These are phyloP conservation scores for Hirtodrosophila trivittata DNA, from an alignment of 2,888 invertebrate species.

Conservation along the genomic window DNA sequence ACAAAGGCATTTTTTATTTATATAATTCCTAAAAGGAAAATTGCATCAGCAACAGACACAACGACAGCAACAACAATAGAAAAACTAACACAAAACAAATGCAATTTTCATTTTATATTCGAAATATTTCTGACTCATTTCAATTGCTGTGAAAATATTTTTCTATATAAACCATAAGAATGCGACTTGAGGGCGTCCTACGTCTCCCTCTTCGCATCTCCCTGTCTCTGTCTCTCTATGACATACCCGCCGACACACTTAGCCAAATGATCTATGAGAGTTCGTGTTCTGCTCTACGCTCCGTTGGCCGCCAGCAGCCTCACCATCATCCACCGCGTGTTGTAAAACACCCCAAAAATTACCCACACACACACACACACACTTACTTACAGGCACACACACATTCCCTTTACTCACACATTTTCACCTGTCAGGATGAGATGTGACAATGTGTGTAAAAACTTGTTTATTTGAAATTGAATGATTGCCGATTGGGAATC, in stretches of 20 bases:
- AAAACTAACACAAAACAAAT: conserved; percentile 21
- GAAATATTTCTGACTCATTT: conserved; percentile 29
- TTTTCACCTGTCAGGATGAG: conserved; percentile 35
- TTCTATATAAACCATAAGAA: conserved; percentile 8
- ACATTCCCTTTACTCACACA: not conserved
- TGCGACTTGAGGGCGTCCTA: conserved; percentile 16
- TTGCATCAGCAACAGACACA: conserved; percentile 56
- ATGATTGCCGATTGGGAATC: conserved; percentile 19
- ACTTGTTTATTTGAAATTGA: conserved; percentile 44
- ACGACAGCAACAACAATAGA: conserved; percentile 11
- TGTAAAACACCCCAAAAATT: conserved; percentile 35
- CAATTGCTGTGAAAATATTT: conserved; percentile 41
- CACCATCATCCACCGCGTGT: not conserved
- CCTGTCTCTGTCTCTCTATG: conserved; percentile 4
- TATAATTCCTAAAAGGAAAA: conserved; percentile 49
- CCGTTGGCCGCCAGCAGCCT: conserved; percentile 21
- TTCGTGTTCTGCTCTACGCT: conserved; percentile 1
- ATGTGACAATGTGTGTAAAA: conserved; percentile 10
- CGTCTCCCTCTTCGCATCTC: not conserved
- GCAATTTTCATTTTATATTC: conserved; percentile 15
- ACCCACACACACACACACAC: conserved; percentile 1
- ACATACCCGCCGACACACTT: conserved; percentile 10
- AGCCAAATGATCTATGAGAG: conserved; percentile 41
- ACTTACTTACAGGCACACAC: not conserved
- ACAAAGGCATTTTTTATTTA: conserved; percentile 49